phyloP scores from a whole-genome alignment of 2,113 vertebrate genomes.

The Machaerirhynchus nigripectus region DNA sequence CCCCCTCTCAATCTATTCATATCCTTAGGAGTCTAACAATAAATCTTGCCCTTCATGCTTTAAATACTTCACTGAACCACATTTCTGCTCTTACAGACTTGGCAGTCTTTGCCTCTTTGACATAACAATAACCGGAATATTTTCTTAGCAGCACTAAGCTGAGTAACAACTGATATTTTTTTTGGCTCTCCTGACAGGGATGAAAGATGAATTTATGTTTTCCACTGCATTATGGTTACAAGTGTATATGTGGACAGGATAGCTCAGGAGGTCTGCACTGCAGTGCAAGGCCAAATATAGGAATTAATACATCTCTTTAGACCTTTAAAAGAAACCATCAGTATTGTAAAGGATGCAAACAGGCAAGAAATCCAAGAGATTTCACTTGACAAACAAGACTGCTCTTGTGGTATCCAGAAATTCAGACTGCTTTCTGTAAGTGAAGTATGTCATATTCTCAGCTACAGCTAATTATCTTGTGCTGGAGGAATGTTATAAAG shows the following conservation, averaged over 20 bases:
- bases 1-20: neutral
- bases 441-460: neutral
- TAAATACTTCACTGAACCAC: slow-evolving; percentile 33
- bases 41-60: slow-evolving; percentile 12
- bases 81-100: slow-evolving; percentile 29
- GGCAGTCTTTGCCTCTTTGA: slow-evolving; percentile 20
- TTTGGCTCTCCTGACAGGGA: neutral
- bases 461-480: neutral
- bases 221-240: neutral
- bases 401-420: neutral
- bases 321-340: neutral
- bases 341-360: neutral
- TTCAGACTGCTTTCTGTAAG: neutral
- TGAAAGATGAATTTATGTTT: slow-evolving; percentile 20
- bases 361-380: neutral
- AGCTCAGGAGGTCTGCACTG: neutral
- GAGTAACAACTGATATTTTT: slow-evolving; percentile 32
- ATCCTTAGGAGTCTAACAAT: slow-evolving; percentile 27
- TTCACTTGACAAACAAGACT: neutral
- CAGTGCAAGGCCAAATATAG: neutral
- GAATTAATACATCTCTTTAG: neutral
- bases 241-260: neutral
- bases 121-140: slow-evolving; percentile 41
- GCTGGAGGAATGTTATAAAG: neutral
- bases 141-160: slow-evolving; percentile 33